Evolutionary conservation across 2,888 invertebrate species (phyloP), one percentile per base, ranked within the genome.

Genomic region (Phengaris arion): DNA sequence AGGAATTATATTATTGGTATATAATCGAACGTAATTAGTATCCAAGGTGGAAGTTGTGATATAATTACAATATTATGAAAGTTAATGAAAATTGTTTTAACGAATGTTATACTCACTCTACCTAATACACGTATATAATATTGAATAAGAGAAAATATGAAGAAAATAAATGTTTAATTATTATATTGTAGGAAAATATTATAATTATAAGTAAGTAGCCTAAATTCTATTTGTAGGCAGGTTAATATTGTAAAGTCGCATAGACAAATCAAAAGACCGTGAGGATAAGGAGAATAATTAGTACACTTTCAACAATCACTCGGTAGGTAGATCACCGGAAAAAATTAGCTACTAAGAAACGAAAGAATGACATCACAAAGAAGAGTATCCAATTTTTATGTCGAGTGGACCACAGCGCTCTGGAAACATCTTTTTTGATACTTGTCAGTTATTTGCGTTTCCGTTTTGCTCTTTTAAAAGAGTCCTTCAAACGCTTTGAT

Each of bases 401-500:
- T 74, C 74, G 45, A 77, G 76, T 74, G 75, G 75, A 76, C 75
- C 75, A 77, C 75, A 52, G 77, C 51, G 76, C 76, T 77, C 76
- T 76, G 77, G 77, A 74, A 76, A 75, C 51, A 54, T 72, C 52
- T 72, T 72, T 72, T 72, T 72, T 72, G 52, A 72, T 72, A 54
- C 72, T 82, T 78, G 75, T 79, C 78, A 76, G 77, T 80, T 81
- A 79, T 81, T 81, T 81, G 77, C 79, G 81, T 81, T 79, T 78
- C 78, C 79, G 77, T 82, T 82, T 82, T 79, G 79, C 82, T 81
- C 81, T 81, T 81, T 82, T 81, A 80, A 82, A 81, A 82, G 81
- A 80, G 82, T 84, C 81, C 82, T 82, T 78, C 76, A 79, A 70
- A 78, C 78, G 78, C 83, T 85, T 85, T 85, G 85, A 85, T 85